A percentile compares a stretch with the other conserved stretches of the same genome.
phyloP scores from a whole-genome alignment of 64 coral and sea anemone genomes.

The Platygyra sinensis region DNA sequence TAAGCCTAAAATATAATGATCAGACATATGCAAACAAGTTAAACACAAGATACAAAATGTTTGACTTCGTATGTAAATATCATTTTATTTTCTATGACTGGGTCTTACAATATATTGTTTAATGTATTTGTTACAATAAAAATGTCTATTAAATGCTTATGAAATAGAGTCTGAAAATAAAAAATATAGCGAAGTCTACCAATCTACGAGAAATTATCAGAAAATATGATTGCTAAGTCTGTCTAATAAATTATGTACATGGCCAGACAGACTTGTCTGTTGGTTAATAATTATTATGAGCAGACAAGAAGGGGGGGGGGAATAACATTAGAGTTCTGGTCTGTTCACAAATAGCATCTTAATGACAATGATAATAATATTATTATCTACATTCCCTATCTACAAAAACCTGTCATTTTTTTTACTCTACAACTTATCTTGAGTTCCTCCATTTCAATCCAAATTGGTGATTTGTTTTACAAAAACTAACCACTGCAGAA shows the following conservation, averaged over 20 bases:
- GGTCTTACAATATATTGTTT: slow-evolving; percentile 60
- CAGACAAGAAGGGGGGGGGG: slow-evolving; percentile 1
- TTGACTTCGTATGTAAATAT: slow-evolving; percentile 61
- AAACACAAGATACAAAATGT: neutral
- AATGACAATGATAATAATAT: slow-evolving; percentile 16
- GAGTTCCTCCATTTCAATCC: neutral
- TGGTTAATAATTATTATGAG: slow-evolving; percentile 34
- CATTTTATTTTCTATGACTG: slow-evolving; percentile 65
- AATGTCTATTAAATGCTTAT: slow-evolving; percentile 65
- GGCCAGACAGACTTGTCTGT: slow-evolving; percentile 25
- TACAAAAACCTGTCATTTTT: slow-evolving; percentile 25
- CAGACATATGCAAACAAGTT: neutral
- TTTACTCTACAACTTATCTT: slow-evolving; percentile 17
- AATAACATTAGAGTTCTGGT: slow-evolving; percentile 36
- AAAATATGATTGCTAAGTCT: slow-evolving; percentile 54
- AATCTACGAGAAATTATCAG: slow-evolving; percentile 51
- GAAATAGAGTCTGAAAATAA: slow-evolving; percentile 56
- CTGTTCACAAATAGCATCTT: slow-evolving; percentile 43
- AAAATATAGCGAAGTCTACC: slow-evolving; percentile 58
- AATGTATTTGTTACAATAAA: slow-evolving; percentile 59
- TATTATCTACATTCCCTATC: slow-evolving; percentile 55
- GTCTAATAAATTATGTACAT: slow-evolving; percentile 56
- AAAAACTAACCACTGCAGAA: slow-evolving; percentile 28
- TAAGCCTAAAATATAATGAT: too few species aligned
- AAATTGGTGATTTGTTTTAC: slow-evolving; percentile 24